Percentiles rank a stretch among this genome's conserved stretches.
These are phyloP conservation scores for Nemurella pictetii DNA, from an alignment of 2,888 invertebrate genomes.

Conservation along the genomic window DNA sequence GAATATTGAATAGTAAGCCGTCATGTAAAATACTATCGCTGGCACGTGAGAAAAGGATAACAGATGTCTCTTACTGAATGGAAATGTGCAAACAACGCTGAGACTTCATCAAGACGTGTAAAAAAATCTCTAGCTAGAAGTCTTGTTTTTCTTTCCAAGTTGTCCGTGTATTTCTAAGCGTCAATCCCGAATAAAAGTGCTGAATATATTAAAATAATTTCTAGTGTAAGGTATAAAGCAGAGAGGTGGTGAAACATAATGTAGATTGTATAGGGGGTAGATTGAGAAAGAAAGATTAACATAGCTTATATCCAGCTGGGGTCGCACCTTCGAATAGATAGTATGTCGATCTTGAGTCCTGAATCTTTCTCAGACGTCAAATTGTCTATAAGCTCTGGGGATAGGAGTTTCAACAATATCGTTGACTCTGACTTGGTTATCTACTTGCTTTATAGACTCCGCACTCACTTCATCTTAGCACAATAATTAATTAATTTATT, in stretches of 20 bases:
- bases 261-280: neutral
- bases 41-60: neutral
- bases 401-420: too few relatives aligned
- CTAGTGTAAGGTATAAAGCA: neutral
- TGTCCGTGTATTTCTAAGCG: neutral
- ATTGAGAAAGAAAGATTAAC: slow-evolving; percentile 2
- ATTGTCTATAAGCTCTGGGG: too few relatives aligned
- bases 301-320: neutral
- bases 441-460: too few relatives aligned
- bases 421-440: too few relatives aligned
- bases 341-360: neutral
- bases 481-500: neutral
- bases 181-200: slow-evolving; percentile 10
- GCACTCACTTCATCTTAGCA: too few relatives aligned
- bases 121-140: neutral
- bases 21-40: neutral
- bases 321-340: neutral
- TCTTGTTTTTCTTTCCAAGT: neutral
- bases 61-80: neutral
- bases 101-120: neutral
- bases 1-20: neutral
- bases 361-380: too few relatives aligned
- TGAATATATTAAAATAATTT: slow-evolving; percentile 25
- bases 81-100: neutral
- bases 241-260: neutral